Percentiles rank a stretch among this genome's conserved stretches.
Conservation (phyloP, 2,888 invertebrate species). For the Spilarctia lutea region DNA sequence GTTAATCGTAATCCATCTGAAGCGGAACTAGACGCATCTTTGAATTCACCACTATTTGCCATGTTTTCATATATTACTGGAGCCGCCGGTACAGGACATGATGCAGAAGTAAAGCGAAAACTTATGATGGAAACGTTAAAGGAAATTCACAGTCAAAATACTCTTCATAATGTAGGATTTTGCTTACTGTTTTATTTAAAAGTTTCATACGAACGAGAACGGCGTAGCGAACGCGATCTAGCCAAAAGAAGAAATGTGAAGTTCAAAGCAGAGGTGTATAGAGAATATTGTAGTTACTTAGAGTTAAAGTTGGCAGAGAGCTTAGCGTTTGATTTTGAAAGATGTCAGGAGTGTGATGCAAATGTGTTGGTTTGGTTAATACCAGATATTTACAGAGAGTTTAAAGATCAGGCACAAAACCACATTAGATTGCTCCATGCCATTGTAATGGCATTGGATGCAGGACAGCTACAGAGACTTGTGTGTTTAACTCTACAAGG, state of each 20-base stretch:
- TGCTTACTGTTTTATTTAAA: constrained; percentile 96
- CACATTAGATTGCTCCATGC: constrained; percentile 95
- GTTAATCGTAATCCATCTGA: constrained; percentile 82
- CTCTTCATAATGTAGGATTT: constrained; percentile 93
- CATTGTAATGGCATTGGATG: constrained; percentile 96
- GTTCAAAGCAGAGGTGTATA: constrained; percentile 95
- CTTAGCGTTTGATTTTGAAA: constrained; percentile 93
- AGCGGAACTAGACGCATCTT: constrained; percentile 88
- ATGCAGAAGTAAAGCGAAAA: constrained; percentile 90
- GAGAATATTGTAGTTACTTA: constrained; percentile 93
- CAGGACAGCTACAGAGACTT: constrained; percentile 95
- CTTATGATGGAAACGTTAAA: constrained; percentile 92
- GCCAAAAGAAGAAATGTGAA: constrained; percentile 87
- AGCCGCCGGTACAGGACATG: constrained; percentile 79
- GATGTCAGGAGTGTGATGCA: constrained; percentile 96
- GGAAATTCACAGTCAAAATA: constrained; percentile 90
- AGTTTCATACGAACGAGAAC: constrained; percentile 88
- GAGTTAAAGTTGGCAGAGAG: constrained; percentile 91
- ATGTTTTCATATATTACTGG: constrained; percentile 94
- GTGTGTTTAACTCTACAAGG: constrained; percentile 97
- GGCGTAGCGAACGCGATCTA: constrained; percentile 77
- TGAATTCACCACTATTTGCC: constrained; percentile 94
- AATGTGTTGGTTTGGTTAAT: constrained; percentile 96
- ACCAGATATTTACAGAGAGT: constrained; percentile 96
- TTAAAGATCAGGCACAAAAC: constrained; percentile 94